Evolutionary conservation across 2,113 vertebrate genomes (phyloP).

Genomic region (Apteryx mantelli): DNA sequence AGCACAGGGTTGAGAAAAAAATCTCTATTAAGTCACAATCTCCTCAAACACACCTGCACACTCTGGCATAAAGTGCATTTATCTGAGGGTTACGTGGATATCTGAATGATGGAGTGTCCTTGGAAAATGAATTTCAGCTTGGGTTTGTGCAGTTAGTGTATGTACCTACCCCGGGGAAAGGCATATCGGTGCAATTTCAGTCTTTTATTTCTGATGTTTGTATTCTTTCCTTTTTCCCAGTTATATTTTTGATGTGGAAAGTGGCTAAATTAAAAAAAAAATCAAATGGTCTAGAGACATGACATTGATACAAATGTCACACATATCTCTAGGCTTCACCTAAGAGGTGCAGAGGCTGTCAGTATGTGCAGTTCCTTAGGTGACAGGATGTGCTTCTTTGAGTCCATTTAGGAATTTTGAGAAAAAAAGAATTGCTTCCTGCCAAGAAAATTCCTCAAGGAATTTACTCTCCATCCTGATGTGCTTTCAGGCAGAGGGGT

Average conservation of each 20-base stretch:
- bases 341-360: neutral
- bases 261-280: fast-evolving
- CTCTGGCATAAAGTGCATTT: neutral
- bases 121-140: neutral
- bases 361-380: neutral
- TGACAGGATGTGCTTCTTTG: neutral
- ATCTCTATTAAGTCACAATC: neutral
- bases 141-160: neutral
- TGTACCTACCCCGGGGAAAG: neutral
- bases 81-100: neutral
- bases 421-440: neutral
- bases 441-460: neutral
- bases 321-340: neutral
- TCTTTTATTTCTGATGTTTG: neutral
- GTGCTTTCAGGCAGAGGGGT: neutral
- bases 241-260: neutral
- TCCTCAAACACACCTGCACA: neutral
- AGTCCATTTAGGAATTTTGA: neutral
- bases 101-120: neutral
- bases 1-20: neutral
- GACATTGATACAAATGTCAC: neutral
- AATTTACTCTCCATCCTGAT: neutral
- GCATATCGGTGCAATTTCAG: neutral
- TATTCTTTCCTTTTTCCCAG: neutral
- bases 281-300: neutral